Conservation (phyloP, 1,140 invertebrate genomes). For the Pachyrhynchus sulphureomaculatus region DNA sequence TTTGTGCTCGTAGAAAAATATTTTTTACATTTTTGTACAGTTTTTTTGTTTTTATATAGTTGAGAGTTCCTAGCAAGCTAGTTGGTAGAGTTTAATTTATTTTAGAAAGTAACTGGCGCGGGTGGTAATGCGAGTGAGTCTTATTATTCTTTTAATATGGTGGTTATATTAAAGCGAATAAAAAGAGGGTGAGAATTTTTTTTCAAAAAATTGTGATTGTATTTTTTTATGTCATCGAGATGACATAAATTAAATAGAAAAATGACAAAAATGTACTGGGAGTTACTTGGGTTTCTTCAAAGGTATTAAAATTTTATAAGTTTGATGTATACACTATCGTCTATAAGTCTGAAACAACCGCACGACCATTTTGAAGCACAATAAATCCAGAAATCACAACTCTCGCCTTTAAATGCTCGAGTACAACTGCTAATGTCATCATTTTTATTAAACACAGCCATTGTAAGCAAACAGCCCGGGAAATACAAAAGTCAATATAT, state of each 20-base stretch:
- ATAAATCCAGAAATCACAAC: no score
- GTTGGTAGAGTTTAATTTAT: conserved; percentile 19
- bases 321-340: no score
- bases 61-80: conserved; percentile 6
- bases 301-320: no score
- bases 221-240: conserved; percentile 21
- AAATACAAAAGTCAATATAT: no score
- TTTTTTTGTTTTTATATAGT: background rate
- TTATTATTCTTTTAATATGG: conserved; percentile 9
- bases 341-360: no score
- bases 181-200: background rate
- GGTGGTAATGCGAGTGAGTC: background rate
- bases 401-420: no score
- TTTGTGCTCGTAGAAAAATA: no score
- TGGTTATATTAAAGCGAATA: conserved; percentile 11
- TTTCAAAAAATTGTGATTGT: conserved; percentile 6
- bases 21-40: background rate
- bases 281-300: no score
- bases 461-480: no score
- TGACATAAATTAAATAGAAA: conserved; percentile 24
- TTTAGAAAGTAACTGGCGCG: conserved; percentile 9
- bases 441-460: no score
- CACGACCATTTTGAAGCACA: no score
- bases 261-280: background rate
- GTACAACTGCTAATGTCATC: no score